Evolutionary conservation across 2,888 invertebrate species (phyloP).

Genomic region (Amblyjoppa proteus): DNA sequence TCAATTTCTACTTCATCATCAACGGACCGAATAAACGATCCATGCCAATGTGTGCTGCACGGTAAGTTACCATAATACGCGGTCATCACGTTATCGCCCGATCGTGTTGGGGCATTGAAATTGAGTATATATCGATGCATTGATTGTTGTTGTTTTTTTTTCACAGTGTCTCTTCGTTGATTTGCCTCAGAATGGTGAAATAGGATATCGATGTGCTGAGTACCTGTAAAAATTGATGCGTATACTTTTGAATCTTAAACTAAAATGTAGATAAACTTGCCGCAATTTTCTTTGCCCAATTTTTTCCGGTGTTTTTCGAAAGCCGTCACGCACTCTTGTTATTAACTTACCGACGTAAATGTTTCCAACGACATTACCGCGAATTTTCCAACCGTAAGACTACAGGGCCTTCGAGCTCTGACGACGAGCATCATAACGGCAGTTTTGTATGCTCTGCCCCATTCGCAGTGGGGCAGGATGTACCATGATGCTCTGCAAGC

Average conservation of each 20-base stretch:
- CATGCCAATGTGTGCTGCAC: not conserved
- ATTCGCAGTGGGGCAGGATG: conserved; percentile 59
- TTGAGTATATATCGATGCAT: not conserved
- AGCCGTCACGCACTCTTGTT: no score
- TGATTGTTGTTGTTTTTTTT: not conserved
- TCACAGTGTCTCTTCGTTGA: conserved; percentile 46
- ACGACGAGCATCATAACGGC: conserved; percentile 71
- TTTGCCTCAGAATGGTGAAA: conserved; percentile 63
- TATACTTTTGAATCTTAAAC: no score
- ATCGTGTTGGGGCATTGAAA: not conserved
- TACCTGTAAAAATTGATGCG: conserved; percentile 50
- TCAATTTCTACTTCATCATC: not conserved
- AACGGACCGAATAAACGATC: not conserved
- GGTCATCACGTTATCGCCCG: not conserved
- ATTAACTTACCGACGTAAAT: conserved; percentile 71
- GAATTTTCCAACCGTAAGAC: conserved; percentile 75
- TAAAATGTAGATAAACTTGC: not conserved
- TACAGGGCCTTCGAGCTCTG: conserved; percentile 72
- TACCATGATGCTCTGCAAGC: conserved; percentile 74
- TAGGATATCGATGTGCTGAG: conserved; percentile 65
- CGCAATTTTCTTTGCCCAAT: not conserved
- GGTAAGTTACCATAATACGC: not conserved
- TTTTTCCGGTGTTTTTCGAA: not conserved
- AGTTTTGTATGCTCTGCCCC: conserved; percentile 65
- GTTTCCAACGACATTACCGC: conserved; percentile 74